Conservation (phyloP, 2,888 invertebrate species). For the Theodoxus fluviatilis region DNA sequence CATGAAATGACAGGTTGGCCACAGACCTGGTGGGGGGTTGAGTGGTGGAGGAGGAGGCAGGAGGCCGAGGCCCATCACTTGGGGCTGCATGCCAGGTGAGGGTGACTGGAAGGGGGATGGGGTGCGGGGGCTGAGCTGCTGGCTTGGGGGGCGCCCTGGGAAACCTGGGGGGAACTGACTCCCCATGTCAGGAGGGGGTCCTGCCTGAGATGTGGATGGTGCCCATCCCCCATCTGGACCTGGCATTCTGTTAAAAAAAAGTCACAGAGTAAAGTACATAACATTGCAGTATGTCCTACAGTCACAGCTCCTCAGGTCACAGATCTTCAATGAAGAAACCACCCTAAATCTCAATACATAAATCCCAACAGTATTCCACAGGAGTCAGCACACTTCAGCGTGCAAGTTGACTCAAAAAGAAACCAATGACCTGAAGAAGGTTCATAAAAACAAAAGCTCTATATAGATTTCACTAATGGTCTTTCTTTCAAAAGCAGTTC, state of each 20-base stretch:
- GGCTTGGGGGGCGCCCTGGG: conserved; percentile 29
- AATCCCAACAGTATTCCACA: too few relatives aligned
- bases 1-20: neutral
- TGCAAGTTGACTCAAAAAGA: too few relatives aligned
- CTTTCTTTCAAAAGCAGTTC: too few relatives aligned
- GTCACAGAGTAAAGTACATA: neutral
- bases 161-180: conserved; percentile 16
- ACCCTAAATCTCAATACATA: too few relatives aligned
- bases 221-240: conserved; percentile 30
- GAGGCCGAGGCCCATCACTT: conserved; percentile 29
- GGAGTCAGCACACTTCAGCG: too few relatives aligned
- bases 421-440: too few relatives aligned
- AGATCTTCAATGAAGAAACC: too few relatives aligned
- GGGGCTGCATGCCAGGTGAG: conserved; percentile 30
- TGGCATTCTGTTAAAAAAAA: conserved; percentile 21
- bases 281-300: conserved; percentile 37
- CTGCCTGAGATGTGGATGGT: too few relatives aligned
- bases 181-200: conserved; percentile 7
- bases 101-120: conserved; percentile 35
- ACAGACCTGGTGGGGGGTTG: conserved; percentile 74
- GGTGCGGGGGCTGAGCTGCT: conserved; percentile 39
- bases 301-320: too few relatives aligned
- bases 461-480: too few relatives aligned
- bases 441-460: too few relatives aligned
- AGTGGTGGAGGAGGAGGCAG: conserved; percentile 67